Base-by-base conservation (phyloP, 2,113 vertebrate genomes). In the Neogale vison region DNA sequence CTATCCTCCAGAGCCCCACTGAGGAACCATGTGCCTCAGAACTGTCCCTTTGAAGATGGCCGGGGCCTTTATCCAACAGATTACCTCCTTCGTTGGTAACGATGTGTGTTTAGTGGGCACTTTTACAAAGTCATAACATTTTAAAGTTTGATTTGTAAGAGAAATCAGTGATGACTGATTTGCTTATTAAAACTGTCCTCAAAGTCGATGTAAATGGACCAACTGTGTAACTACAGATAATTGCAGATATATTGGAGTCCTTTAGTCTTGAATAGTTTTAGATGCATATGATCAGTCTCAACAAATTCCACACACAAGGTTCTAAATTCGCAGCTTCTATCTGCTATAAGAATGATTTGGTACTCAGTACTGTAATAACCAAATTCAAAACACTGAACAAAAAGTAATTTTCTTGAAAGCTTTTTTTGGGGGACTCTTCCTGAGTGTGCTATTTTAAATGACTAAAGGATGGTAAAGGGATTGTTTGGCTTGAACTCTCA, bases 151-250 rank as follows among this genome's bases (percentile, higher is more conserved):
- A 72, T 74, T 67, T 79, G 45, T 84, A 14, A 42, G 86, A 80
- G 88, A 92, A 57, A 69, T 63, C 36, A 72, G 36, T 77, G 15
- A 29, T 57, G 89, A 90, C 9, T 96, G 52, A 93, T 59, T 65
- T 93, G 24, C 21, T 57, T 45, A 36, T 63, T 61, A 17, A 23
- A 90, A 57, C 29, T 55, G 24, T 57, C n/a, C 84, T 87, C 72
- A 77, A 80, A 84, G 57, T 34, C 47, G 31, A 92, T 17, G 47
- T 39, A 67, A 89, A 59, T 76, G 29, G 72, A 81, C 36, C 82
- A 57, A 23, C 29, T 95, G 31, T 93, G 23, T 77, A 94, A 88
- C 82, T 69, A 61, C 5, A 97, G 79, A 34, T 77, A 94, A 88
- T 82, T 69, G 61, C 5, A 97, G 79, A 67, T 61, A 67, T 10